A percentile compares a stretch with the other conserved stretches of the same genome.
Conservation (phyloP, 35 echinoderm and acorn worm species). For the Patiria miniata region DNA sequence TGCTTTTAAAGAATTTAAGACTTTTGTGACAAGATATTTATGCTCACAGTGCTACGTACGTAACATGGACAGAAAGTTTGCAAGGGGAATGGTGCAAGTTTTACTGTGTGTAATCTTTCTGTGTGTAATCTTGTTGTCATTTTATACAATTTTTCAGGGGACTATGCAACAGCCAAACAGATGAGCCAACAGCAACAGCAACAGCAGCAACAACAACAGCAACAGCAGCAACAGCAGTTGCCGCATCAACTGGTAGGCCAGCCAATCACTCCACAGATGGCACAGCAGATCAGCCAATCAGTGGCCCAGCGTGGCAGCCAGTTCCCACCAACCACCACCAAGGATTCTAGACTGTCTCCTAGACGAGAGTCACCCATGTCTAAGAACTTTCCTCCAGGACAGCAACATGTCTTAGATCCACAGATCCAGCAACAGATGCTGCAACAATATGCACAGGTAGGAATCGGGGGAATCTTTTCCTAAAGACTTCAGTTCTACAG, state of each 20-base stretch:
- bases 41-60: no score
- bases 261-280: not conserved
- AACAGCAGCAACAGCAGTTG: not conserved
- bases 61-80: no score
- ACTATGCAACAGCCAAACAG: constrained; percentile 44
- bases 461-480: no score
- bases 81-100: no score
- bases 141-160: constrained; percentile 15
- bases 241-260: not conserved
- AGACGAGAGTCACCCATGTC: constrained; percentile 27
- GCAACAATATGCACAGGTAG: not conserved
- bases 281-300: not conserved
- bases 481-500: no score
- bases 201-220: not conserved
- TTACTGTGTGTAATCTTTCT: no score
- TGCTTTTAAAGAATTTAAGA: no score
- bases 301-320: not conserved
- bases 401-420: constrained; percentile 5
- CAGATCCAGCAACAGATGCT: constrained; percentile 7
- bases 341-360: constrained; percentile 41
- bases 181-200: constrained; percentile 13
- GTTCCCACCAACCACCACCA: constrained; percentile 47
- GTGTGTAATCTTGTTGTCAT: no score
- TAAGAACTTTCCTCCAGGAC: constrained; percentile 40
- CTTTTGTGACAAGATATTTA: no score